These are phyloP conservation scores for Psittacus erithacus DNA, from an alignment of 2,113 vertebrate species.

Conservation along the genomic window DNA sequence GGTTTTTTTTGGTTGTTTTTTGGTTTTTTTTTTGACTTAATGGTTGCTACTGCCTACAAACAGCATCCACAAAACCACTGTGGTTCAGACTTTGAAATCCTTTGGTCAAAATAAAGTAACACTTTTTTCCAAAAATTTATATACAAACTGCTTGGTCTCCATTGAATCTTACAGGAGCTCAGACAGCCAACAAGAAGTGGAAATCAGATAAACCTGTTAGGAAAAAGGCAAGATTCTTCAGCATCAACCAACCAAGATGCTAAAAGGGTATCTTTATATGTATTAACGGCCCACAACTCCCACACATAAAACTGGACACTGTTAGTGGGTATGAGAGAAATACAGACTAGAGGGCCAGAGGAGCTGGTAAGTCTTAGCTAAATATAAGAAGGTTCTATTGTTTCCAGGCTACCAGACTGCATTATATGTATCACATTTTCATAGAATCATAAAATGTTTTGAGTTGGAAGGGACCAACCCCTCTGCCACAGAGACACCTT, in stretches of 20 bases:
- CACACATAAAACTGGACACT: background rate
- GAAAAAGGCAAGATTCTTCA: background rate
- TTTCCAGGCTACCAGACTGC: background rate
- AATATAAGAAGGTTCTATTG: background rate
- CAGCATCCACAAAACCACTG: background rate
- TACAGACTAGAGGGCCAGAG: background rate
- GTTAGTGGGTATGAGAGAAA: background rate
- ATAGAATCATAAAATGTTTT: background rate
- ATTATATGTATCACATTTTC: background rate
- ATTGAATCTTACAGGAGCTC: background rate
- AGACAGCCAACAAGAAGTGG: background rate
- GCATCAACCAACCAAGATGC: background rate
- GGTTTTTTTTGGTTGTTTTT: background rate
- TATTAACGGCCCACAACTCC: background rate
- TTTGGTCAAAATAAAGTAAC: background rate
- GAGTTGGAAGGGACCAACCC: background rate
- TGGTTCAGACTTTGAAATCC: background rate
- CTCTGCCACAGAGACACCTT: background rate
- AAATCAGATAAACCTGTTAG: background rate
- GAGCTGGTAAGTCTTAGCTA: background rate
- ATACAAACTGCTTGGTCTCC: background rate
- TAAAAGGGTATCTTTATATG: background rate
- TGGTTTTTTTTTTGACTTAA: background rate
- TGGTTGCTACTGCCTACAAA: background rate
- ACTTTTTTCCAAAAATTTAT: background rate